Conservation (phyloP, 2,113 vertebrate genomes). For the Nycticryphes semicollaris region DNA sequence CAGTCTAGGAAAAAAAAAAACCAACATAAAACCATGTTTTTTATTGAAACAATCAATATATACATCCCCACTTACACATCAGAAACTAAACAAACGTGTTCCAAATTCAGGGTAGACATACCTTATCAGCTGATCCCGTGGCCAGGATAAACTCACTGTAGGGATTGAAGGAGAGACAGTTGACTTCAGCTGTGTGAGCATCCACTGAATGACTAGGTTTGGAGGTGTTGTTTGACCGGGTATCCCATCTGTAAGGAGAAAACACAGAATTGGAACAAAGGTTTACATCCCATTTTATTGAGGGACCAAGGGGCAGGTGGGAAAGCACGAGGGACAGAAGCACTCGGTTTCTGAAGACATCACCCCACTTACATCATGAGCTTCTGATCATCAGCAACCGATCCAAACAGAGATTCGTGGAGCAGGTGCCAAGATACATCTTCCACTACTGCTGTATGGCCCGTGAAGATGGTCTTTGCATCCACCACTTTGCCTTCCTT, state of each 20-base stretch:
- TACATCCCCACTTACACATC: background rate
- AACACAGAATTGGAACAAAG: background rate
- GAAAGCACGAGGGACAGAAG: background rate
- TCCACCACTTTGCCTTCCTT: constrained; percentile 98
- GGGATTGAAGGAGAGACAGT: constrained; percentile 97
- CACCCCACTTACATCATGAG: constrained; percentile 89
- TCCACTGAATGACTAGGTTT: constrained; percentile 98
- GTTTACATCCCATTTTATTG: accelerated
- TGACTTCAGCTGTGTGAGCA: constrained; percentile 97
- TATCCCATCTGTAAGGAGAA: constrained; percentile 87
- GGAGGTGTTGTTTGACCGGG: constrained; percentile 95
- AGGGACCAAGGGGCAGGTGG: background rate
- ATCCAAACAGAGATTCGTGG: constrained; percentile 95
- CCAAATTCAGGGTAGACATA: background rate
- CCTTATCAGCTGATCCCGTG: constrained; percentile 96
- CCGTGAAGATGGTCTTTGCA: constrained; percentile 98
- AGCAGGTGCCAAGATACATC: constrained; percentile 97
- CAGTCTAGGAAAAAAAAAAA: constrained; percentile 77
- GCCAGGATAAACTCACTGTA: constrained; percentile 98
- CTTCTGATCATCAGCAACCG: constrained; percentile 96
- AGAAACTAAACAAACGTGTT: background rate
- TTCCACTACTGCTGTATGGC: constrained; percentile 95
- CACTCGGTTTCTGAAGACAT: background rate
- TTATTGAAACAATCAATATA: background rate
- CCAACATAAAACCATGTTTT: background rate